A percentile compares a stretch with the other conserved stretches of the same genome.
Evolutionary conservation across 2,888 invertebrate species (phyloP).

Genomic region (Pandemis corylana): DNA sequence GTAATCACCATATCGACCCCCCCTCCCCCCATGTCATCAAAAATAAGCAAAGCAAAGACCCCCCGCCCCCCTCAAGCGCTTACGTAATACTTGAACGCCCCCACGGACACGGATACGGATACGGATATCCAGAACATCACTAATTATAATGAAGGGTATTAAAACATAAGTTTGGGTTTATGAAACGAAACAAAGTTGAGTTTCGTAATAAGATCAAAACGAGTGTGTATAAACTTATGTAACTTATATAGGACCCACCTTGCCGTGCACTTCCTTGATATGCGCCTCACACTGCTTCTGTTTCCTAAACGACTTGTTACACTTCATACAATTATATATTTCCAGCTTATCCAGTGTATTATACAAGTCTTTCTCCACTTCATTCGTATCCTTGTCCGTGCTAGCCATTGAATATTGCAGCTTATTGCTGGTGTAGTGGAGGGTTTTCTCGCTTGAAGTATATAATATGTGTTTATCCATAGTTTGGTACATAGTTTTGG

Average conservation of each 20-base stretch:
- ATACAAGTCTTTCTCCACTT: slow-evolving; percentile 69
- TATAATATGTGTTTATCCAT: slow-evolving; percentile 76
- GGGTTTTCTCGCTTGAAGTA: slow-evolving; percentile 69
- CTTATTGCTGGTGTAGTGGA: slow-evolving; percentile 66
- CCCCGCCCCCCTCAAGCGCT: too few relatives aligned
- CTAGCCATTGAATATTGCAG: slow-evolving; percentile 72
- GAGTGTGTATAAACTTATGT: too few relatives aligned
- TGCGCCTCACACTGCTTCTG: slow-evolving; percentile 87
- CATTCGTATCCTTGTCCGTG: slow-evolving; percentile 64
- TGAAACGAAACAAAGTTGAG: too few relatives aligned
- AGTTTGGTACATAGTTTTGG: slow-evolving; percentile 76
- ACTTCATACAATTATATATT: slow-evolving; percentile 70
- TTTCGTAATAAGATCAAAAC: too few relatives aligned
- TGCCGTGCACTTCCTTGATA: slow-evolving; percentile 83
- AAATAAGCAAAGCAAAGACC: too few relatives aligned
- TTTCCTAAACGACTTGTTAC: slow-evolving; percentile 85
- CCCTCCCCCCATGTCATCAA: too few relatives aligned
- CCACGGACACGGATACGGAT: too few relatives aligned
- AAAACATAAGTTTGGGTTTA: too few relatives aligned
- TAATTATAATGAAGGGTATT: too few relatives aligned
- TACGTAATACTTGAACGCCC: too few relatives aligned
- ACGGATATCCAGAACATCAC: too few relatives aligned
- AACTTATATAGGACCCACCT: slow-evolving; percentile 52
- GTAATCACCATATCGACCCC: too few relatives aligned
- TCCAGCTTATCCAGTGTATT: slow-evolving; percentile 69